Evolutionary conservation across 2,113 vertebrate genomes (phyloP).

Genomic region (Brachypteracias leptosomus): DNA sequence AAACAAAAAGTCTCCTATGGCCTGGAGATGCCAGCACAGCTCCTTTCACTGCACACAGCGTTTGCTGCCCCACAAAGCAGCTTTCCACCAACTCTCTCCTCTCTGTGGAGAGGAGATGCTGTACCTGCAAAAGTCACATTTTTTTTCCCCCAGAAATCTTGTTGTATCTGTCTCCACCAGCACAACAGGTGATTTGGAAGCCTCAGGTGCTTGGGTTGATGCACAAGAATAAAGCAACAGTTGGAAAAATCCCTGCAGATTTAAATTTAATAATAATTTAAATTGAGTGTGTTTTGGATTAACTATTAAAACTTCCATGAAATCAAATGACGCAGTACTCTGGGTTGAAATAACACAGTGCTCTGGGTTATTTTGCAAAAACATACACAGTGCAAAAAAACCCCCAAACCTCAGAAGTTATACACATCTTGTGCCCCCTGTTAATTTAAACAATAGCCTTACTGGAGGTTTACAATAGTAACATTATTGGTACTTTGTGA

Average conservation of each 20-base stretch:
- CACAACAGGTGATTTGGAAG: neutral
- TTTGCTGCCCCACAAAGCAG: neutral
- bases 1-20: neutral
- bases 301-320: neutral
- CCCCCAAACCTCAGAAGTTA: neutral
- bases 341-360: neutral
- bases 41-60: neutral
- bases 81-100: neutral
- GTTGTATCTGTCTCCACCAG: neutral
- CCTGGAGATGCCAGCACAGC: neutral
- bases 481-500: neutral
- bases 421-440: accelerated
- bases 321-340: neutral
- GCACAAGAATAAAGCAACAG: neutral
- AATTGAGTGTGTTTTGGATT: neutral
- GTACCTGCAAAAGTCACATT: neutral
- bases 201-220: neutral
- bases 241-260: neutral
- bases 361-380: neutral
- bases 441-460: neutral
- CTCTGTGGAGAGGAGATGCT: neutral
- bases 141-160: neutral
- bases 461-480: neutral
- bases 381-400: accelerated
- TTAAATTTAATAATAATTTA: neutral